phyloP scores from a whole-genome alignment of 2,888 invertebrate species.

The Erebia palarica region DNA sequence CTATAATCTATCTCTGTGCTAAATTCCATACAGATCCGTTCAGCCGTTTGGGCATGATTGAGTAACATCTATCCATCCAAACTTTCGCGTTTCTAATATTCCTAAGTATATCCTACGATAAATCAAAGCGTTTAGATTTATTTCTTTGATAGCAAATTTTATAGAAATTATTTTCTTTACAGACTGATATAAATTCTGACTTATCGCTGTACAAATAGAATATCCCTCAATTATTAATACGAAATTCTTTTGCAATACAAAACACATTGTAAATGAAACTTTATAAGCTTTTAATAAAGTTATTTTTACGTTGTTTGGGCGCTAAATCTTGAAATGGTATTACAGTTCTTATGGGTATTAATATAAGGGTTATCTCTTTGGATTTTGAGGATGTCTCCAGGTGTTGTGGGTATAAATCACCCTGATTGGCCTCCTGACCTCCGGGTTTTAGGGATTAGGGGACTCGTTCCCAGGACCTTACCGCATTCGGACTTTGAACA shows the following conservation, averaged over 20 bases:
- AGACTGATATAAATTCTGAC: slow-evolving; percentile 22
- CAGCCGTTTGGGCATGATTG: too few species aligned
- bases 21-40: too few species aligned
- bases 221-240: slow-evolving; percentile 35
- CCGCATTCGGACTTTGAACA: slow-evolving; percentile 29
- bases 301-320: neutral
- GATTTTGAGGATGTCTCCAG: slow-evolving; percentile 38
- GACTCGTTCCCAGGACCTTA: slow-evolving; percentile 53
- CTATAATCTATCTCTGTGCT: too few species aligned
- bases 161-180: slow-evolving; percentile 29
- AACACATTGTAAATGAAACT: slow-evolving; percentile 19
- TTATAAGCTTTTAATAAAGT: neutral
- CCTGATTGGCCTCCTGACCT: slow-evolving; percentile 58
- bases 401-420: slow-evolving; percentile 52
- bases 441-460: slow-evolving; percentile 57
- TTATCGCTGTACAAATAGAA: slow-evolving; percentile 36
- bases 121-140: too few species aligned
- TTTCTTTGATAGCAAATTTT: slow-evolving; percentile 23
- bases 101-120: neutral
- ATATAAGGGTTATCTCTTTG: slow-evolving; percentile 22
- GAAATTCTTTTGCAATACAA: slow-evolving; percentile 22
- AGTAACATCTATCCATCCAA: too few species aligned
- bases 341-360: slow-evolving; percentile 20
- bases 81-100: too few species aligned
- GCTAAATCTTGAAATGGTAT: neutral